Evolutionary conservation across 2,888 invertebrate species (phyloP).

Genomic region (Lepeophtheirus nordmannii): DNA sequence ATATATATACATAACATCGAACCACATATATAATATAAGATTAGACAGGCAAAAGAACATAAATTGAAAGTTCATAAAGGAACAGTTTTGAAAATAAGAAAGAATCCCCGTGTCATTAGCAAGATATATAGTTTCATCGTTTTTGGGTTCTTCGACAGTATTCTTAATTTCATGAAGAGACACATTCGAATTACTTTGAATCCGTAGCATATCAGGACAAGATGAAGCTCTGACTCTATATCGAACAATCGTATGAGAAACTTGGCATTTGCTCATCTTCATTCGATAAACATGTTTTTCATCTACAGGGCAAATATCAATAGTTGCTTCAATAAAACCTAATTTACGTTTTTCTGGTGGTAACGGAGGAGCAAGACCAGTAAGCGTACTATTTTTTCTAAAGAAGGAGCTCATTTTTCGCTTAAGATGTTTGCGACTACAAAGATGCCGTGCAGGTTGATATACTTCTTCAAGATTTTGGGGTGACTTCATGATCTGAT

Average conservation of each 20-base stretch:
- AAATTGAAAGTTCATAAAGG: slow-evolving; percentile 62
- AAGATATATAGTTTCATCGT: slow-evolving; percentile 32
- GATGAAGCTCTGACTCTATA: slow-evolving; percentile 67
- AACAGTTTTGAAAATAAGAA: slow-evolving; percentile 37
- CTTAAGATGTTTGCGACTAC: not conserved
- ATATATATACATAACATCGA: slow-evolving; percentile 85
- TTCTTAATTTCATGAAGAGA: slow-evolving; percentile 71
- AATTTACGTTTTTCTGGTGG: too few relatives aligned
- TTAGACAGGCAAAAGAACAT: slow-evolving; percentile 67
- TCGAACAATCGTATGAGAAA: slow-evolving; percentile 32
- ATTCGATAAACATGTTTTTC: too few relatives aligned
- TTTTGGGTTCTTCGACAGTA: slow-evolving; percentile 50
- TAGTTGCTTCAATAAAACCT: too few relatives aligned
- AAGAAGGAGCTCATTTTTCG: not conserved
- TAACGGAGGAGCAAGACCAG: too few relatives aligned
- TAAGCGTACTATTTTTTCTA: too few relatives aligned
- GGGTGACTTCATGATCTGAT: too few relatives aligned
- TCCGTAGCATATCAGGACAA: slow-evolving; percentile 74
- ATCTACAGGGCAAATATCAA: too few relatives aligned
- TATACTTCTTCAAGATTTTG: too few relatives aligned
- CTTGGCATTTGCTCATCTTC: too few relatives aligned
- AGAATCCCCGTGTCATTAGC: not conserved
- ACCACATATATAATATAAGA: slow-evolving; percentile 72
- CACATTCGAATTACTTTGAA: slow-evolving; percentile 31
- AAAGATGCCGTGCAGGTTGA: too few relatives aligned